Evolutionary conservation across 2,797 vertebrate genomes (phyloP), one percentile per base, ranked within the genome.

Genomic region (Premnoplex brunnescens): DNA sequence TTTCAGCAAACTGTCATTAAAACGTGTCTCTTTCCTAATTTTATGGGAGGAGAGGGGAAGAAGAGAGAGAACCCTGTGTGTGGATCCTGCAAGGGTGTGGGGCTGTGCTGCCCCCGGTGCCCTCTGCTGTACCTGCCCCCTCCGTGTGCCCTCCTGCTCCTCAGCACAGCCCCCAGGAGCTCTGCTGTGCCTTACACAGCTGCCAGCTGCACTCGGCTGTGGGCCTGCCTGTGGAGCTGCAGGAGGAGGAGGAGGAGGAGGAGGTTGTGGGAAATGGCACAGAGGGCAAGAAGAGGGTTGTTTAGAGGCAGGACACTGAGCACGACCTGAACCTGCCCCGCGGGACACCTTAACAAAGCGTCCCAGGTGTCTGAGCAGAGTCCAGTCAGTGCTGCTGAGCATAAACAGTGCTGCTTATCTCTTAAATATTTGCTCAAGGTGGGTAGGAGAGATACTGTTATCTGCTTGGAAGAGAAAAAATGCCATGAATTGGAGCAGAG

Each of bases 1-100:
- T 86, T 91, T 95, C 87, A 89, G 89, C 37, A 48, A 94, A 69
- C 81, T 90, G 91, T 85, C 94, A 91, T 24, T 63, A 89, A 37
- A 84, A 79, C 0, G 3, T 54, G 34, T 32, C 69, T 92, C 71
- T 46, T 15, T 15, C 62, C 48, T 51, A 7, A 49, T 63, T 52
- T 26, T 7, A n/a, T 4, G 58, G 76, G 34, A 88, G 60, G 51
- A 24, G 39, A 44, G 36, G 28, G 51, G 28, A 51, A 36, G 66
- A 51, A 48, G 27, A 48, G 28, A 78, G 72, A 18, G 80, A 39
- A 8, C 22, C 17, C 44, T 30, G 9, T 24, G 24, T 4, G 10
- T 24, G 75, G 5, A 21, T 63, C 26, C 56, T 88, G 54, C 37
- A 32, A 34, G 46, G 2, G 0, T 0, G 0, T 1, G 4, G 49